phyloP scores from a whole-genome alignment of 2,888 invertebrate genomes.

The Campoletis raptor region DNA sequence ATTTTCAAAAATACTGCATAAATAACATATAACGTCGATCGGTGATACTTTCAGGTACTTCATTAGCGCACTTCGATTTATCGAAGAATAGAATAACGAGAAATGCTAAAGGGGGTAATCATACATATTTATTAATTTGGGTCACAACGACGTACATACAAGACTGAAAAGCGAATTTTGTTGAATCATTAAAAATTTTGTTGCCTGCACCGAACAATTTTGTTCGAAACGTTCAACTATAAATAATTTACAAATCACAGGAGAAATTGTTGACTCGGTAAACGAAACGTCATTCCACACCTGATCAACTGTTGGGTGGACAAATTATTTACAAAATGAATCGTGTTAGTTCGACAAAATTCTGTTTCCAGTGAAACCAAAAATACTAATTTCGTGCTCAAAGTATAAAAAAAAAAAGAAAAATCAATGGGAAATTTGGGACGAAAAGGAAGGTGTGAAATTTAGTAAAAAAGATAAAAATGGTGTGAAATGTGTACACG shows the following conservation, averaged over 20 bases:
- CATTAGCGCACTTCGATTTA: constrained; percentile 45
- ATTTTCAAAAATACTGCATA: constrained; percentile 21
- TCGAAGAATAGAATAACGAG: constrained; percentile 24
- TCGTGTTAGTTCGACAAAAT: neutral
- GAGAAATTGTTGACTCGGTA: neutral
- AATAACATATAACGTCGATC: constrained; percentile 19
- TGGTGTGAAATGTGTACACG: constrained; percentile 6
- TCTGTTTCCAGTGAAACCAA: neutral
- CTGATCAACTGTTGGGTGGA: neutral
- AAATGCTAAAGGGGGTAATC: neutral
- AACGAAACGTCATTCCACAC: neutral
- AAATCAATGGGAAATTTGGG: neutral
- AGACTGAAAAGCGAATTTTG: neutral
- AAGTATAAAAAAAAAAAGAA: neutral
- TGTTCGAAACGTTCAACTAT: neutral
- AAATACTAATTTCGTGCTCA: neutral
- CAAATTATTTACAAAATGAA: neutral
- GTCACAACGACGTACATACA: neutral
- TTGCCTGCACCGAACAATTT: neutral
- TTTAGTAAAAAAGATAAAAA: neutral
- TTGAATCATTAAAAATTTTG: neutral
- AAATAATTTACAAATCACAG: neutral
- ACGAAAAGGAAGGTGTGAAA: neutral
- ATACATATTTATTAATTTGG: neutral
- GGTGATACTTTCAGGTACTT: constrained; percentile 46